Evolutionary conservation across 2,797 vertebrate genomes (phyloP).

Genomic region (Neomorphus geoffroyi): DNA sequence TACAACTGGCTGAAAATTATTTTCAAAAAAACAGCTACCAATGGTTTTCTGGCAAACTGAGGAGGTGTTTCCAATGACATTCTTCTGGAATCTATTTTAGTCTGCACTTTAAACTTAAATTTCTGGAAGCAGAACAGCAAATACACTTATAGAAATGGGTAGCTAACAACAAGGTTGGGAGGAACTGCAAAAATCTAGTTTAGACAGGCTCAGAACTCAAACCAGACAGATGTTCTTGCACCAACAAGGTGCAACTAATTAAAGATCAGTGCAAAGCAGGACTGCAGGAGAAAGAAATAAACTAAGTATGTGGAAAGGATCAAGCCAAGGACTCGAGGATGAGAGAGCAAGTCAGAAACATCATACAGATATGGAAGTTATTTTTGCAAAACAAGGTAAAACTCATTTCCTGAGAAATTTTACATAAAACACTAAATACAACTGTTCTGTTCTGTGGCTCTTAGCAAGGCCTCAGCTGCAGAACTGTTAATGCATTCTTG

Average conservation of each 20-base stretch:
- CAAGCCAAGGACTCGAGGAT: neutral
- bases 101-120: neutral
- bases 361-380: neutral
- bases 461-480: neutral
- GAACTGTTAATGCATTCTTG: neutral
- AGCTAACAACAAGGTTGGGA: neutral
- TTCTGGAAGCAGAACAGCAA: neutral
- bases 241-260: neutral
- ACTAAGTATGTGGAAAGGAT: neutral
- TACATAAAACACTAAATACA: neutral
- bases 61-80: neutral
- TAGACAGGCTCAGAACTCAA: neutral
- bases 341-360: neutral
- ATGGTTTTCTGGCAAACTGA: neutral
- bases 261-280: neutral
- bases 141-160: neutral
- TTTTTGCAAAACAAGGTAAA: neutral
- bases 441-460: neutral
- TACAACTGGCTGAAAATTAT: neutral
- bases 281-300: neutral
- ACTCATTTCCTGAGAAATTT: neutral
- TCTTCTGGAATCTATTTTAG: neutral
- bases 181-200: neutral
- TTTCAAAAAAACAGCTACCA: neutral
- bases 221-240: neutral